Conservation (phyloP, 2,113 vertebrate species). For the Leucopsar rothschildi region DNA sequence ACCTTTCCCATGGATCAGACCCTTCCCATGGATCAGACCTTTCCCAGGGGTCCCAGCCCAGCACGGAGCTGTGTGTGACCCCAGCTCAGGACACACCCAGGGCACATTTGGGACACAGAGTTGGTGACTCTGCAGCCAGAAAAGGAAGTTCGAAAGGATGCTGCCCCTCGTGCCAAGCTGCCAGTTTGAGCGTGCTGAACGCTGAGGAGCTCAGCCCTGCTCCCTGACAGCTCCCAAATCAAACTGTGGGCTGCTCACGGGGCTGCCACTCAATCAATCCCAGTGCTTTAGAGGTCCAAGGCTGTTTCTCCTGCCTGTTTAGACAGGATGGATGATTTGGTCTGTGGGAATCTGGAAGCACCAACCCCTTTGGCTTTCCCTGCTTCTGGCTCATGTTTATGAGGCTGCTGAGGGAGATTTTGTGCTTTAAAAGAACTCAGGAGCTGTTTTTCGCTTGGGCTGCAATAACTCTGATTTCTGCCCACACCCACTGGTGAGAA, state of each 20-base stretch:
- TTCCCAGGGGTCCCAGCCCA: no score
- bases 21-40: no score
- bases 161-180: neutral
- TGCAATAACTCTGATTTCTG: neutral
- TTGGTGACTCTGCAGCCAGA: neutral
- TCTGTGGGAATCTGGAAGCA: neutral
- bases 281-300: neutral
- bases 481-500: neutral
- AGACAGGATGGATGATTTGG: neutral
- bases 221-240: conserved; percentile 46
- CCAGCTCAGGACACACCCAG: rapidly evolving
- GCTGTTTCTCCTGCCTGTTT: neutral
- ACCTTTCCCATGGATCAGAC: neutral
- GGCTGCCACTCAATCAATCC: conserved; percentile 31
- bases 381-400: neutral
- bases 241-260: conserved; percentile 4
- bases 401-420: neutral
- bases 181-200: neutral
- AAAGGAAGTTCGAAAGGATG: neutral
- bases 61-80: rapidly evolving
- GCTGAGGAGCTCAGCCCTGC: neutral
- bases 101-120: rapidly evolving
- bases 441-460: neutral
- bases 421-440: neutral
- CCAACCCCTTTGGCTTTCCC: neutral